Evolutionary conservation across 2,113 vertebrate genomes (phyloP).

Genomic region (Puffinus mauretanicus): DNA sequence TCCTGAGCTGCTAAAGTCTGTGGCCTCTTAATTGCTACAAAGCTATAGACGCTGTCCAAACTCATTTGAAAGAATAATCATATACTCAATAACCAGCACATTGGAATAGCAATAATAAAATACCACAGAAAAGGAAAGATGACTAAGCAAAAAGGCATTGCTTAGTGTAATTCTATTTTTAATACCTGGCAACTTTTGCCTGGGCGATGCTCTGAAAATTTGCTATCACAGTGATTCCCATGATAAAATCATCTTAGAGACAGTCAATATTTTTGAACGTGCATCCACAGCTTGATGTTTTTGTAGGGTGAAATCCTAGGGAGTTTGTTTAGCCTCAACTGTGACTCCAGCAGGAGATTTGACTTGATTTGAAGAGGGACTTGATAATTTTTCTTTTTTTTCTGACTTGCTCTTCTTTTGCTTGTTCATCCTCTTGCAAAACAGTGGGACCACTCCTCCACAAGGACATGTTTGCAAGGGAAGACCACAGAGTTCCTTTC

Average conservation of each 20-base stretch:
- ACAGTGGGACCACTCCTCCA: not conserved
- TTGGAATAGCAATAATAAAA: constrained; percentile 64
- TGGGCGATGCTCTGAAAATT: not conserved
- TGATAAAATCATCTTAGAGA: not conserved
- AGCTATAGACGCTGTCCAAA: constrained; percentile 63
- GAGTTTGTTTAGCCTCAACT: not conserved
- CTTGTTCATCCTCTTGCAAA: not conserved
- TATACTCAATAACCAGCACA: constrained; percentile 54
- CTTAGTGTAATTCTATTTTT: constrained; percentile 21
- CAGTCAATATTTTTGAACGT: not conserved
- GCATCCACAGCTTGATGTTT: not conserved
- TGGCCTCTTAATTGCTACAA: constrained; percentile 68
- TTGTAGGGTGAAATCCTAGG: not conserved
- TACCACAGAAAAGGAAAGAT: constrained; percentile 68
- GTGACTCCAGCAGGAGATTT: not conserved
- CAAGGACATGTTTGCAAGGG: not conserved
- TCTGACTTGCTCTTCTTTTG: not conserved
- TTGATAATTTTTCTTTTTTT: not conserved
- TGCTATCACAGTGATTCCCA: not conserved
- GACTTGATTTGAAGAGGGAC: not conserved
- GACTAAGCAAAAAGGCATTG: constrained; percentile 29
- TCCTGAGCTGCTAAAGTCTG: constrained; percentile 69
- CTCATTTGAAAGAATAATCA: constrained; percentile 65
- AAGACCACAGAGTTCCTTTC: not conserved
- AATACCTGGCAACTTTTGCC: not conserved